Base-by-base conservation (phyloP, 1,140 invertebrate species). In the Eufriesea mexicana region DNA sequence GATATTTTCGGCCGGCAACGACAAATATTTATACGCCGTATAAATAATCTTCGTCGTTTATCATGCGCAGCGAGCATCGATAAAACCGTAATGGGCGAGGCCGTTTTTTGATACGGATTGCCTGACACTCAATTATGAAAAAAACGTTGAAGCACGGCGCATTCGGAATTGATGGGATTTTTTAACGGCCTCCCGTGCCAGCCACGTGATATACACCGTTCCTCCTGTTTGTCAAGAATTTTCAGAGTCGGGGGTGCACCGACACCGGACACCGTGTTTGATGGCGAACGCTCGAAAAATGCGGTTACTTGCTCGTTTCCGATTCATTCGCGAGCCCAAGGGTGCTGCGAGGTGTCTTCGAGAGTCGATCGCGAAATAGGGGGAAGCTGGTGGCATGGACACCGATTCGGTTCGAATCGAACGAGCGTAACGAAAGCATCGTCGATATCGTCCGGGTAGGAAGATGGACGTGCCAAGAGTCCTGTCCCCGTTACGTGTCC, bases 1-100 rank as follows among this genome's bases (percentile, higher is more conserved):
- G 73, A 82, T 82, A 74, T 82, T 75, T 57, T 68, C 35, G 7
- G 0, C 0, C 6, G 9, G 25, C 7, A 12, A 49, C 45, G 54
- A 23, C 20, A 57, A 73, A 76, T 76, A 82, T 82, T 82, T 76
- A 68, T 82, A 23, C 72, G 25, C 16, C 10, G 51, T 67, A 49
- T 82, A 35, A 82, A 76, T 82, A 82, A 82, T 76, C 51, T 35
- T 18, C 16, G 62, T 18, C 79, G 79, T 82, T 76, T 68, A 51
- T 82, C 73, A 76, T 1, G n/a, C 20, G 66, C 10, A 0, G 54
- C 45, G 51, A 35, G n/a, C 61, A 66, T 71, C 81, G 55, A 85
- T 84, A 83, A 87, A 55, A 64, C 42, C n/a, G 18, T 72, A 51
- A 61, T 59, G 55, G 47, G 7, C 59, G 28, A 28, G 45, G 35